phyloP scores from a whole-genome alignment of 1,140 invertebrate species.

The Oryzaephilus surinamensis region DNA sequence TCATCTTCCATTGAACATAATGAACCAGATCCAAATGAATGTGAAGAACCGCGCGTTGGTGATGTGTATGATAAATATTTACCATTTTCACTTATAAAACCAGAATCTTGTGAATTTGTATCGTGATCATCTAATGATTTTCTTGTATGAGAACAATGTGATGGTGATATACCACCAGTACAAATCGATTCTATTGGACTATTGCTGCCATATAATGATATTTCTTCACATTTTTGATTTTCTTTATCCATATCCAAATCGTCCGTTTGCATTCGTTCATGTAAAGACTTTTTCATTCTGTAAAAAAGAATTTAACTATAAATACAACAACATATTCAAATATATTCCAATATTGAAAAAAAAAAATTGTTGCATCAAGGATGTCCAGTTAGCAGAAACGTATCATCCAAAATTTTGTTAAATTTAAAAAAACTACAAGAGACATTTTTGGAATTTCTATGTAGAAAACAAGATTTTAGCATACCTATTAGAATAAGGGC shows the following conservation, averaged over 20 bases:
- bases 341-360: no score
- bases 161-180: conserved; percentile 12
- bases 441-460: no score
- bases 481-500: no score
- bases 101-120: conserved; percentile 47
- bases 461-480: no score
- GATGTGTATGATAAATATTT: conserved; percentile 43
- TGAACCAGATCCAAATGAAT: conserved; percentile 45
- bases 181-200: conserved; percentile 5
- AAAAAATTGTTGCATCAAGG: no score
- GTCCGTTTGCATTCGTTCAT: no score
- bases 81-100: conserved; percentile 35
- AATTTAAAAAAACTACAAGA: no score
- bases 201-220: conserved; percentile 19
- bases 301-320: no score
- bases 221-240: conserved; percentile 20
- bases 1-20: conserved; percentile 61
- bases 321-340: no score
- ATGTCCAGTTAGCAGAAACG: no score
- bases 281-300: no score
- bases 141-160: conserved; percentile 13
- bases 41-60: conserved; percentile 20
- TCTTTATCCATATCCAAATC: conserved; percentile 17
- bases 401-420: no score
- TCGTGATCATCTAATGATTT: conserved; percentile 31